Evolutionary conservation across 2,888 invertebrate species (phyloP), one percentile per base, ranked within the genome.

Genomic region (Oscheius myriophilus): DNA sequence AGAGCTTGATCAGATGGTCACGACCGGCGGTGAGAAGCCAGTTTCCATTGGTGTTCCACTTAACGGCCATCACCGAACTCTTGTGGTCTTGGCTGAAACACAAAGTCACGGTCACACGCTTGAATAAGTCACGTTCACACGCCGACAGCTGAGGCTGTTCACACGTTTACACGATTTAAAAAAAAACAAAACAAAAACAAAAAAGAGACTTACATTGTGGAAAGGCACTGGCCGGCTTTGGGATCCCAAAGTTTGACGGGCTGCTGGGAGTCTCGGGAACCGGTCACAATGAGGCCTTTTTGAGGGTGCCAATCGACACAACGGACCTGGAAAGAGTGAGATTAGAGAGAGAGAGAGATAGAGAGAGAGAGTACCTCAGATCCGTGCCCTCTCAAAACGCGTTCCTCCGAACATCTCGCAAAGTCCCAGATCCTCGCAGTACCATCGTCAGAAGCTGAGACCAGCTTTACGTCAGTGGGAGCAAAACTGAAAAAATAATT

Each of bases 241-340:
- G 98, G 96, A 90, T 98, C 98, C 98, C 98, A 99, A 59, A 99
- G 89, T 88, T 98, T 99, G 46, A 99, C 94, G 2, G 98, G 98
- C 87, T 99, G 98, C 87, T 99, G 98, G 87, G 96, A 96, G 88
- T 99, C 98, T 89, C 98, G 96, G 87, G 96, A 97, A 18, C 98
- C 98, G 1, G 97, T 97, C 49, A 95, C 95, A 82, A 99, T 92
- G 58, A 99, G 91, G 70, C 93, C 93, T 89, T 97, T 98, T 84
- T 94, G 93, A 0, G 98, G 98, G 90, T 99, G 98, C 98, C 98
- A 99, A 88, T 97, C 96, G 7, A 97, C 96, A 89, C 97, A 80
- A 18, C 84, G 78, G 18, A 86, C 81, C 75, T 75, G 39, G 61
- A 63, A 23, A 41, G 3, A 25, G 16, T 26, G 58, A 39, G 49